Conservation (phyloP, 2,113 vertebrate genomes). For the Stegostoma tigrinum region DNA sequence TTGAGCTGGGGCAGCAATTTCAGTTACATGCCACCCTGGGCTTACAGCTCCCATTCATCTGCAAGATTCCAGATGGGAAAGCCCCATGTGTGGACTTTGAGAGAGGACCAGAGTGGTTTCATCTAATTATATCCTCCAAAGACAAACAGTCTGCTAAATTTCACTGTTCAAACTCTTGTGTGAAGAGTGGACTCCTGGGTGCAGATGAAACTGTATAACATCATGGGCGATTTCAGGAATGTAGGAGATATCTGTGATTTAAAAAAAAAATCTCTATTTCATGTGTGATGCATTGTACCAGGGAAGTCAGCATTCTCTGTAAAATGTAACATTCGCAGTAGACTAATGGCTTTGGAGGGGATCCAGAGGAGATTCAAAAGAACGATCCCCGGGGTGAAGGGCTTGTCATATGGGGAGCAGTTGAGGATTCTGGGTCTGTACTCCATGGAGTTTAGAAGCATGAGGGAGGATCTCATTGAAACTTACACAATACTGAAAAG, state of each 20-base stretch:
- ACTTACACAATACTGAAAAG: too few relatives aligned
- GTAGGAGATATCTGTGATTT: not conserved
- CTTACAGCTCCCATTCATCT: not conserved
- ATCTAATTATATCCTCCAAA: not conserved
- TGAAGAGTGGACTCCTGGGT: not conserved
- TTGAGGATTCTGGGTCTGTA: too few relatives aligned
- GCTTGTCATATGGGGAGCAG: too few relatives aligned
- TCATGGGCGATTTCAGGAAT: not conserved
- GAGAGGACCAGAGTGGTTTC: not conserved
- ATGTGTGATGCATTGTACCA: too few relatives aligned
- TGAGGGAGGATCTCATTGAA: too few relatives aligned
- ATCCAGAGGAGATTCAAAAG: too few relatives aligned
- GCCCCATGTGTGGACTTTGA: not conserved
- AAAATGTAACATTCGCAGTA: too few relatives aligned
- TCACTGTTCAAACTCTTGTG: not conserved
- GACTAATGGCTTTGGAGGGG: too few relatives aligned
- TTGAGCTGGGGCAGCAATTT: not conserved
- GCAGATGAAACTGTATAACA: too few relatives aligned
- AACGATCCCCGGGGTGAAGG: too few relatives aligned
- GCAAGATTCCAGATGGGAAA: not conserved
- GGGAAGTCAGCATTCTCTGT: too few relatives aligned
- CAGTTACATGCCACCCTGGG: not conserved
- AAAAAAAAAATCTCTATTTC: not conserved
- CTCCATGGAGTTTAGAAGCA: too few relatives aligned
- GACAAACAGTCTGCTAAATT: not conserved